Base-by-base conservation (phyloP, 2,888 invertebrate species). In the Ctena decussata region DNA sequence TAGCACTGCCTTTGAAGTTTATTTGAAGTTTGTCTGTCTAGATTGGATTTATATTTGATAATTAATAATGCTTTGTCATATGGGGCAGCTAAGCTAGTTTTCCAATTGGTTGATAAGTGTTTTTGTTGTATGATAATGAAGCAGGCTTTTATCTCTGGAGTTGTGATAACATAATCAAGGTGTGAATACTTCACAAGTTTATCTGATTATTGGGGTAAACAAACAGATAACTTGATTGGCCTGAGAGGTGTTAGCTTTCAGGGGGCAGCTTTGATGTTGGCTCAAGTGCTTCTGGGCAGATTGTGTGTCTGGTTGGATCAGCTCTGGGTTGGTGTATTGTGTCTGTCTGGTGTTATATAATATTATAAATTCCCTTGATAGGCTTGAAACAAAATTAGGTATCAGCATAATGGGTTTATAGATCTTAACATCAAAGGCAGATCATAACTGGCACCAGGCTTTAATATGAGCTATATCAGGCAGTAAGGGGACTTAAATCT, bases 31-130 rank as follows among this genome's bases (percentile, higher is more conserved):
- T 65, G 3, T 35, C 18, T 35, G 65, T 15, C 32, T 18, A 21
- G 65, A 65, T 65, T 65, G 65, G 65, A 65, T 65, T 65, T 65
- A 65, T 65, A 65, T 65, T 65, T 65, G 65, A 65, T 65, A 65
- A 65, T 65, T 65, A 65, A 65, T 65, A 65, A 65, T 65, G 65
- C 65, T 65, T 65, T 65, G 65, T 65, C 18, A 65, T 65, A 15
- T 65, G 35, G 65, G 35, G 65, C 65, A 65, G 65, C 65, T 65
- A n/a, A 65, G 65, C 65, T 35, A 65, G 32, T 65, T 65, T 65
- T 65, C 65, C 65, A 65, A 65, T 65, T 65, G 65, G 35, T 18
- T 65, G 65, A 65, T 65, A 65, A 65, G 65, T 65, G 35, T 32
- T 65, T 65, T 65, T 65, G 35, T 65, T 35, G 32, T 35, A 32